Percentiles rank a stretch among this genome's conserved stretches.
Conservation (phyloP, 2,888 invertebrate genomes). For the Synanthedon tipuliformis region DNA sequence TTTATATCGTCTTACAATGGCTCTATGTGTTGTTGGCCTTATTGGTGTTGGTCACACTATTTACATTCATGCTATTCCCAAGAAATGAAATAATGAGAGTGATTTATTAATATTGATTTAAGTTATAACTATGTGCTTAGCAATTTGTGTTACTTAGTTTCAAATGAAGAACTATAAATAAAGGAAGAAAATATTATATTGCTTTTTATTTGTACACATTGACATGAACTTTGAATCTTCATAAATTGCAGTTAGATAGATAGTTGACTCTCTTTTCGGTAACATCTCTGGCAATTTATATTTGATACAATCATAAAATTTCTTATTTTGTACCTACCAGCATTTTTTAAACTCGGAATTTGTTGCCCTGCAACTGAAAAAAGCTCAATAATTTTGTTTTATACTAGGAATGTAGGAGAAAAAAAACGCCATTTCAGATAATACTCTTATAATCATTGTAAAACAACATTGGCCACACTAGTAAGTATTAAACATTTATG, state of each 20-base stretch:
- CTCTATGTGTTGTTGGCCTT: conserved; percentile 44
- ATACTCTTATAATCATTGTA: conserved; percentile 1
- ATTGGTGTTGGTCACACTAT: conserved; percentile 47
- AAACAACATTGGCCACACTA: background rate
- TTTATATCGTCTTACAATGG: conserved; percentile 54
- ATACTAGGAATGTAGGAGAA: background rate
- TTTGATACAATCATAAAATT: too few relatives aligned
- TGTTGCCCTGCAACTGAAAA: too few relatives aligned
- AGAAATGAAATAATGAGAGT: conserved; percentile 19
- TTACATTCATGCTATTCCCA: conserved; percentile 45
- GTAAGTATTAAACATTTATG: background rate
- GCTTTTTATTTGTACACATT: too few relatives aligned
- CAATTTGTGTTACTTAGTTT: conserved; percentile 22
- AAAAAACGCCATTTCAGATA: conserved; percentile 4
- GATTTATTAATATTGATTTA: conserved; percentile 1
- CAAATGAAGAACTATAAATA: background rate
- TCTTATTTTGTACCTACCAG: too few relatives aligned
- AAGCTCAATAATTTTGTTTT: too few relatives aligned
- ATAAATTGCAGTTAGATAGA: too few relatives aligned
- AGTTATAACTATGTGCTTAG: conserved; percentile 35
- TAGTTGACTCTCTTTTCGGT: too few relatives aligned
- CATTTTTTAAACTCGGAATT: too few relatives aligned
- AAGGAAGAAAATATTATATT: background rate
- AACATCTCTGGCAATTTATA: too few relatives aligned
- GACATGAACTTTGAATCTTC: too few relatives aligned